phyloP scores from a whole-genome alignment of 2,797 vertebrate genomes.

The Heterohyrax brucei region DNA sequence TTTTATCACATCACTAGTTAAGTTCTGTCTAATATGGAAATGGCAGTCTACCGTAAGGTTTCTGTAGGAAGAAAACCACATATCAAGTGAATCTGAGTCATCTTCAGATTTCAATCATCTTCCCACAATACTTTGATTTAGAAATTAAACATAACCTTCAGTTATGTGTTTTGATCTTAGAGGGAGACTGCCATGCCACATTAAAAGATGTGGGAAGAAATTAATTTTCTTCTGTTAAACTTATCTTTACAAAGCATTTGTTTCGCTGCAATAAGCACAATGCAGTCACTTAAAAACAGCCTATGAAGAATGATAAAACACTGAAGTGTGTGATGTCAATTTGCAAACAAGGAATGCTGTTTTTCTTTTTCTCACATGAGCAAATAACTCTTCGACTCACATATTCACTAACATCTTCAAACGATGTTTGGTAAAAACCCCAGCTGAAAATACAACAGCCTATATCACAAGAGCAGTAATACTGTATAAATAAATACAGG shows the following conservation, averaged over 20 bases:
- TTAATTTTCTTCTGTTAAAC: conserved; percentile 88
- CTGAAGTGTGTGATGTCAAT: conserved; percentile 63
- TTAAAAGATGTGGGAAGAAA: conserved; percentile 87
- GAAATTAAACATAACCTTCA: conserved; percentile 90
- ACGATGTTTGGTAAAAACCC: conserved; percentile 40
- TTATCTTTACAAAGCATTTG: conserved; percentile 83
- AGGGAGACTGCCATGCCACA: conserved; percentile 84
- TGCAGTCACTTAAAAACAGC: conserved; percentile 82
- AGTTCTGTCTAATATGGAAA: conserved; percentile 82
- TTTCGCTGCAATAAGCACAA: conserved; percentile 85
- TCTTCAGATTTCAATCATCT: conserved; percentile 89
- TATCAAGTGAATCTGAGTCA: conserved; percentile 87
- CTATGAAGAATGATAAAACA: conserved; percentile 67
- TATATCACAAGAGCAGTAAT: conserved; percentile 19
- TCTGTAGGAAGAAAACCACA: conserved; percentile 89
- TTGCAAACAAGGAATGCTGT: conserved; percentile 67
- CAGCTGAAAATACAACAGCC: conserved; percentile 18
- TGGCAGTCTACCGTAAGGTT: conserved; percentile 72
- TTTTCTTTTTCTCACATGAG: conserved; percentile 63
- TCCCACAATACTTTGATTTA: conserved; percentile 88
- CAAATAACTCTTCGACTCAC: conserved; percentile 62
- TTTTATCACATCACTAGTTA: conserved; percentile 70
- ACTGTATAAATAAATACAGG: conserved; percentile 68
- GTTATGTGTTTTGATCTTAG: conserved; percentile 88
- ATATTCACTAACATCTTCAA: conserved; percentile 46